Evolutionary conservation across 1,140 invertebrate species (phyloP).

Genomic region (Heliconius nattereri): DNA sequence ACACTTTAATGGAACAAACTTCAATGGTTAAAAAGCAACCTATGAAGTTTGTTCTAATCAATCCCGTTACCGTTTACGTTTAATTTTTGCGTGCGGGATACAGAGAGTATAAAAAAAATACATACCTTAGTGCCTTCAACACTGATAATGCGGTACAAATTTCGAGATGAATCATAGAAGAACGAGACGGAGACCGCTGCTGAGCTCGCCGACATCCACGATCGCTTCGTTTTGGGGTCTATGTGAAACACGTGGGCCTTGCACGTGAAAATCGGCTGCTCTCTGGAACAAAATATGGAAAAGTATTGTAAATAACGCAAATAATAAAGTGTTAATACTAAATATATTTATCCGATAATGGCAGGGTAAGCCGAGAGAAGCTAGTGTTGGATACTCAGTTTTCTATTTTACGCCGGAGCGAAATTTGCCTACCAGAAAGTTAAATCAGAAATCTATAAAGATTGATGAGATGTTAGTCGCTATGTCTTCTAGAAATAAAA

Average conservation of each 20-base stretch:
- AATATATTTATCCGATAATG: background rate
- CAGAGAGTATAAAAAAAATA: background rate
- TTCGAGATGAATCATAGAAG: constrained; percentile 98
- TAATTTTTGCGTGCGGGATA: too few relatives aligned
- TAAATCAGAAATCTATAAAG: too few relatives aligned
- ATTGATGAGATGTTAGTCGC: constrained; percentile 72
- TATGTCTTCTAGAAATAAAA: constrained; percentile 79
- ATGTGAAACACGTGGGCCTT: constrained; percentile 99
- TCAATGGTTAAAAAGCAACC: too few relatives aligned
- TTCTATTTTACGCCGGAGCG: too few relatives aligned
- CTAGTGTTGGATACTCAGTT: background rate
- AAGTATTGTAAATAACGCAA: background rate
- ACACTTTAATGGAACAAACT: too few relatives aligned
- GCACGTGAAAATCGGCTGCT: constrained; percentile 99
- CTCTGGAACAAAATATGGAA: constrained; percentile 83
- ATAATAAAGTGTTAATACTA: too few relatives aligned
- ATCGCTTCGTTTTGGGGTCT: constrained; percentile 98
- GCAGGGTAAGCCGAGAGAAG: background rate
- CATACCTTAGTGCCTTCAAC: constrained; percentile 96
- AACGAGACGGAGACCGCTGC: constrained; percentile 97
- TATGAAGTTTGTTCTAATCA: too few relatives aligned
- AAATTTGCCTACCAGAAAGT: too few relatives aligned
- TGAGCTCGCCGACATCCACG: constrained; percentile 98
- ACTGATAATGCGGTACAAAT: constrained; percentile 97
- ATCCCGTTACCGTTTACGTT: too few relatives aligned